phyloP scores from a whole-genome alignment of 1,140 invertebrate genomes.

The Zaprionus africanus region DNA sequence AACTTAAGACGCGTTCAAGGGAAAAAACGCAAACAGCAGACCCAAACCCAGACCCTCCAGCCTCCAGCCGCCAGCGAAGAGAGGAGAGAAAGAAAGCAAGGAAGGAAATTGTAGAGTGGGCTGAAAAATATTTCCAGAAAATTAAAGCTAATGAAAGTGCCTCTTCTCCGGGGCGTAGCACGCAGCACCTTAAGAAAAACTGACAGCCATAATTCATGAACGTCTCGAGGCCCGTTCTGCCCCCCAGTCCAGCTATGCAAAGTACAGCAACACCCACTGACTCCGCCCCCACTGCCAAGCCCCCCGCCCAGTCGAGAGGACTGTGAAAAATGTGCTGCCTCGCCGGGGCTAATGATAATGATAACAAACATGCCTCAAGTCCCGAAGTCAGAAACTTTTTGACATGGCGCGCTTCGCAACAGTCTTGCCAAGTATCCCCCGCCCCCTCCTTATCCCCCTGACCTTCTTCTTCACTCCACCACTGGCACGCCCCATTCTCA shows the following conservation, averaged over 20 bases:
- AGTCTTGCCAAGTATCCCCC: background rate
- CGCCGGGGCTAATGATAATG: slow-evolving; percentile 74
- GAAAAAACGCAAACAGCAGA: slow-evolving; percentile 44
- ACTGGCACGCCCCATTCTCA: background rate
- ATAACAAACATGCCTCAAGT: slow-evolving; percentile 79
- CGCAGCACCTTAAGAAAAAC: slow-evolving; percentile 74
- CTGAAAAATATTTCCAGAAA: slow-evolving; percentile 79
- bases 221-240: slow-evolving; percentile 22
- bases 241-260: slow-evolving; percentile 13
- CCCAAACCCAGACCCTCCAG: background rate
- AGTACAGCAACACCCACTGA: slow-evolving; percentile 16
- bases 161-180: slow-evolving; percentile 18
- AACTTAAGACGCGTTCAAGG: slow-evolving; percentile 61
- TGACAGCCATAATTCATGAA: slow-evolving; percentile 78
- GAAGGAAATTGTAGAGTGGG: slow-evolving; percentile 10
- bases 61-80: background rate
- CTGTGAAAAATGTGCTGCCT: slow-evolving; percentile 69
- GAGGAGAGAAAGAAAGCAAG: background rate
- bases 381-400: slow-evolving; percentile 77
- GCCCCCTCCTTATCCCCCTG: background rate
- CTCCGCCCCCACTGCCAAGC: slow-evolving; percentile 9
- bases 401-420: slow-evolving; percentile 59
- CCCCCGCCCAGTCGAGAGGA: slow-evolving; percentile 20
- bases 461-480: background rate
- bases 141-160: slow-evolving; percentile 84